Base-by-base conservation (phyloP, 2,113 vertebrate species). In the Triplophysa rosa region DNA sequence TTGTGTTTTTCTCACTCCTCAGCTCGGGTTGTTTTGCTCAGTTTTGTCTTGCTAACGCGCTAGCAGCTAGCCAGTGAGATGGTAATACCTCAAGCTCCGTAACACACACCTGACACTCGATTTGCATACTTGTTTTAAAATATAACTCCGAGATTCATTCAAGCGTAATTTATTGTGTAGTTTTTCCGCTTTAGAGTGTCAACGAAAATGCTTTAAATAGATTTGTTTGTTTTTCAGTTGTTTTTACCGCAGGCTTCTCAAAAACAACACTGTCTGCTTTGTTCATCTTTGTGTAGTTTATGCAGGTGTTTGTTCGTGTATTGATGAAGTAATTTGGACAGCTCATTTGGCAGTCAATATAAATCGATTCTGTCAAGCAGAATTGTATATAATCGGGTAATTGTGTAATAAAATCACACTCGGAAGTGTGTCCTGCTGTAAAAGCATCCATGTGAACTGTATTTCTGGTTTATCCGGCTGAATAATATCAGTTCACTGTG, bases 21-120 rank as follows among this genome's bases (percentile, higher is more conserved):
- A 24, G 40, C 47, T 69, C 68, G 26, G 80, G 52, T 87, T 90
- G 87, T 90, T 87, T 89, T 89, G 77, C 49, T 82, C 67, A 71
- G 54, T 52, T 56, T 70, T 62, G 65, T 42, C 24, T 42, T 70
- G 81, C 67, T 63, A 62, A 47, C 49, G 71, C 45, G 78, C 78
- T 83, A 83, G 29, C 63, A 16, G 68, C 68, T 81, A 81, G 61
- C 61, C 8, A 29, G 10, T 23, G 26, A 65, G 26, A 45, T 58
- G 13, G 52, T 21, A 47, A 63, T 17, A 65, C 17, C 24, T 65
- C 62, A 16, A 26, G 16, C 62, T 65, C 26, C 58, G 49, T 45
- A 52, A 76, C 70, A 37, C 33, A 26, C 37, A 21, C 40, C 26
- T 76, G 26, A 76, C 73, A 65, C 62, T 33, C 24, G 0, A 2